Evolutionary conservation across 2,888 invertebrate genomes (phyloP), one percentile per base, ranked within the genome.

Genomic region (Heliconius hortense): DNA sequence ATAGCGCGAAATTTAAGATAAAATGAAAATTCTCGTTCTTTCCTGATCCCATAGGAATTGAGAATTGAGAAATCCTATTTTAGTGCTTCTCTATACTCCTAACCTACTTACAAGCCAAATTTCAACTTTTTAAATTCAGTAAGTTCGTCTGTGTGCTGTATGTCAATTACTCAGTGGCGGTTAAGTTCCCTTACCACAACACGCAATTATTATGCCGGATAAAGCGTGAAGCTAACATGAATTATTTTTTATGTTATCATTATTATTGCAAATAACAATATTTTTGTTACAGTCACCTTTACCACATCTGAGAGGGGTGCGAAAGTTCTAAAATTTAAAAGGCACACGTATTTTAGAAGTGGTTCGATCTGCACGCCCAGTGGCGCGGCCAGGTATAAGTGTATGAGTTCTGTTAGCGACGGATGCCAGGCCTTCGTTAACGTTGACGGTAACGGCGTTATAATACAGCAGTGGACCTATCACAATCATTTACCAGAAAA

Each of bases 341-440:
- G 80, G 0, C 84, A 83, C n/a, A 82, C 84, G 0, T 87, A 79
- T 73, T 80, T 75, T 71, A 83, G 79, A 72, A 80, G 62, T 60
- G 74, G 60, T 63, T 73, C 15, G 35, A 39, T 7, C 48, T 82
- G 21, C 18, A 79, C 71, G 24, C 71, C 71, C 26, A 39, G 0
- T 1, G 84, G 83, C 0, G 83, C 84, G 0, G 75, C 62, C 5
- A 80, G 86, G 1, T 88, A 84, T 78, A 80, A 79, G 0, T 88
- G 88, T 73, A 87, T 43, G 60, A 60, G 39, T 59, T 71, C 35
- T 18, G 71, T 71, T 21, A 43, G 35, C n/a, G 43, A 60, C 5
- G 71, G 60, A 11, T 71, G 71, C 28, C 59, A 39, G 26, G 71
- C 71, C 1, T 71, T 71, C 60, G 39, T 71, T 4, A 71, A 43